These are phyloP conservation scores for Iphiclides podalirius DNA, from an alignment of 2,888 invertebrate species.

Conservation along the genomic window DNA sequence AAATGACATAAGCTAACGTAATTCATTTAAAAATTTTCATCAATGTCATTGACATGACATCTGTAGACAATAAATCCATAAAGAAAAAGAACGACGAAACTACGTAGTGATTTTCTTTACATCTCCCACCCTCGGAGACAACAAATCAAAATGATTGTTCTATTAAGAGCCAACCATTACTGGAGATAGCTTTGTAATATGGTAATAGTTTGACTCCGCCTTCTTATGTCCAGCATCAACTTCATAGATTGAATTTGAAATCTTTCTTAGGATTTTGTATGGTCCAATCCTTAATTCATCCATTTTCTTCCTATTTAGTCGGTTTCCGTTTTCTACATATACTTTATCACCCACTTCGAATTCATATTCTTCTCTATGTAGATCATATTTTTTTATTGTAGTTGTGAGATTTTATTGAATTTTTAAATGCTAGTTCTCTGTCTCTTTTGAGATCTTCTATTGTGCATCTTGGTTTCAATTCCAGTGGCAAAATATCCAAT, in stretches of 20 bases:
- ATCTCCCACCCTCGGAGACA: too few species aligned
- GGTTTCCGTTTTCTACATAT: conserved; percentile 33
- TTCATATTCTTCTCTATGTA: neutral
- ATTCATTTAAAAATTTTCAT: too few species aligned
- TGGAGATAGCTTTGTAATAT: conserved; percentile 32
- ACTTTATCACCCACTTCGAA: conserved; percentile 23
- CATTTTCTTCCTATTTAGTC: conserved; percentile 33
- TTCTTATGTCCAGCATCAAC: conserved; percentile 31
- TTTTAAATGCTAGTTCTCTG: conserved; percentile 22
- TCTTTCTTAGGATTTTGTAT: conserved; percentile 28
- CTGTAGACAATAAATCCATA: too few species aligned
- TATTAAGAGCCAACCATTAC: neutral
- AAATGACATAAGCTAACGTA: too few species aligned
- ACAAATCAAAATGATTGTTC: too few species aligned
- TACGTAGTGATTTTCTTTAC: neutral
- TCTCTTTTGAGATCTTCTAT: too few species aligned
- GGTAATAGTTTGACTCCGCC: conserved; percentile 28
- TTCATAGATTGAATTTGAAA: conserved; percentile 34
- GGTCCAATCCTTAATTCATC: conserved; percentile 36
- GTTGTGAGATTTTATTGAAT: conserved; percentile 21
- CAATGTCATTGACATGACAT: too few species aligned
- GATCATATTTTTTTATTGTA: conserved; percentile 18
- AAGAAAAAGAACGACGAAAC: too few species aligned
- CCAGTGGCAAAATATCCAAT: too few species aligned
- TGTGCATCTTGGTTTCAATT: too few species aligned